Base-by-base conservation (phyloP, 2,113 vertebrate genomes). In the Dromaius novaehollandiae region DNA sequence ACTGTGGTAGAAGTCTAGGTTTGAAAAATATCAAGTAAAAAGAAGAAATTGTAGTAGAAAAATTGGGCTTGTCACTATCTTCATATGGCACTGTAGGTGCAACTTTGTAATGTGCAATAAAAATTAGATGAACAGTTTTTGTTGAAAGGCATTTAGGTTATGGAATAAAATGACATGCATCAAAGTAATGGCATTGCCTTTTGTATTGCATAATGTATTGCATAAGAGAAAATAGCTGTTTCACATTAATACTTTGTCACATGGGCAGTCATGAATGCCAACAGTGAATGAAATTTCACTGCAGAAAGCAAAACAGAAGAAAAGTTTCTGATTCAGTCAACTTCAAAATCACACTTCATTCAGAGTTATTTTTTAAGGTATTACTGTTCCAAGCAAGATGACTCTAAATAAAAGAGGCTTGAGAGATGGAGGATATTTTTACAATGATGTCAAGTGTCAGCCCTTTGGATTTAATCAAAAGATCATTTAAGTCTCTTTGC, bases 191-290 rank as follows among this genome's bases (percentile, higher is more conserved):
- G 89, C 92, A 91, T 93, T 70, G 91, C 25, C 82, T 94, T 42
- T 61, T 88, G 73, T 44, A 95, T 97, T 97, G 96, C 94, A 88
- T 95, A 96, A 97, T 51, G 46, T n/a, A 86, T 96, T 97, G 95
- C 97, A 88, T 94, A 96, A 97, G 89, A 68, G 89, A 95, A 95
- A 95, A 94, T 94, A 86, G 91, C 95, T 96, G 91, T 82, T 97
- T 96, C 89, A 76, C 88, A 86, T 96, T 97, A 97, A 68, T 90
- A 22, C 65, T 88, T 86, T 84, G 93, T 96, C 97, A 97, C 95
- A 86, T 88, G 97, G 76, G 85, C 46, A 79, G 89, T 88, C 89
- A 76, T 30, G 79, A 88, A 97, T 88, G 95, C 93, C 95, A 96
- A 69, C 22, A 65, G 42, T 40, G 88, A 96, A 82, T 96, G 96